Base-by-base conservation (phyloP, 2,113 vertebrate genomes). In the Lepus americanus region DNA sequence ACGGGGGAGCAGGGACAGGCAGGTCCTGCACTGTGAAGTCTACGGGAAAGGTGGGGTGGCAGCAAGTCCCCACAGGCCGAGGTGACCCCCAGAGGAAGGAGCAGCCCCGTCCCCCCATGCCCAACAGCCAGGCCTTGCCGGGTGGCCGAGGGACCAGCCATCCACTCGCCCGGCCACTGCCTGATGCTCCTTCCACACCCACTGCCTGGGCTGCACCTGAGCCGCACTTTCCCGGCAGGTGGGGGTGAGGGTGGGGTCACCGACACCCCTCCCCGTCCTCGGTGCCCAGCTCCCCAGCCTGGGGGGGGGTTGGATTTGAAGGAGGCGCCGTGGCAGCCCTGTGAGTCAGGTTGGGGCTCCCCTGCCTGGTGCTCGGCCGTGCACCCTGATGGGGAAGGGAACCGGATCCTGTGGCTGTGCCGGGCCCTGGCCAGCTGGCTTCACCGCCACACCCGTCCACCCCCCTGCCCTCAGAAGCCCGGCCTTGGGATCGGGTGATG, bases 191-290 rank as follows among this genome's bases (percentile, higher is more conserved):
- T 39, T n/a, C 36, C 77, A 27, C 25, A 9, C 66, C 16, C 2
- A 31, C 67, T 5, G 13, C 73, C 61, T 0, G 5, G 19, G 84
- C 44, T 0, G 19, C 0, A 0, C 20, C 44, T 0, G 19, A 13
- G 55, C 74, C 13, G 31, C 31, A 25, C 49, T 64, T 78, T 36
- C 33, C 22, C 10, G 6, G 63, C 44, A 2, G 81, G 59, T 8
- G 1, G n/a, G 1, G 5, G 9, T 0, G 44, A 36, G 29, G n/a
- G 10, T 14, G 13, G 55, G 29, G 9, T 31, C 36, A n/a, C 59
- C 6, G 1, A 20, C 6, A 0, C 2, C 6, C 81, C 72, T 51
- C 36, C 44, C 9, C 3, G 27, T 6, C 51, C 78, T 61, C 51
- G 23, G 80, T 0, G 17, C 69, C 27, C 70, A 9, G 55, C 36